Evolutionary conservation across 2,888 invertebrate genomes (phyloP).

Genomic region (Choristoneura rosaceana): DNA sequence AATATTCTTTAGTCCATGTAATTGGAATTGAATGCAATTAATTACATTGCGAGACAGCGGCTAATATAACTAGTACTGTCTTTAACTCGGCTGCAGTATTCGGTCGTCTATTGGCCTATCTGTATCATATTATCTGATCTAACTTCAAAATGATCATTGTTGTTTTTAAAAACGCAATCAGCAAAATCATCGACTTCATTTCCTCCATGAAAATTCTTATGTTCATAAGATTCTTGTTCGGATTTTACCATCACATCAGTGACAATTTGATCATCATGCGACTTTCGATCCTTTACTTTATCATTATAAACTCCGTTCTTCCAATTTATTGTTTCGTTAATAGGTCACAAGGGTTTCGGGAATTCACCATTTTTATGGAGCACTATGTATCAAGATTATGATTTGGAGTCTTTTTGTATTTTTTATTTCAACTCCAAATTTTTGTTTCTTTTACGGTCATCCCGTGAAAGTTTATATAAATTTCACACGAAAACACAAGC

Average conservation of each 20-base stretch:
- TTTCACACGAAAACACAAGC: too few species aligned
- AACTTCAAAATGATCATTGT: background rate
- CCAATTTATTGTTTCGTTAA: background rate
- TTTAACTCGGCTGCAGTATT: background rate
- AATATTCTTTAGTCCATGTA: too few species aligned
- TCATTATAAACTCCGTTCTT: background rate
- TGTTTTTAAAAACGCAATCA: background rate
- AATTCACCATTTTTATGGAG: background rate
- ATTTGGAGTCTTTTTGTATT: too few species aligned
- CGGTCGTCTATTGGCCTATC: background rate
- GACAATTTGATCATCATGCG: background rate
- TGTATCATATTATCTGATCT: background rate
- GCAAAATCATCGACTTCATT: background rate
- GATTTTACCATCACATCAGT: background rate
- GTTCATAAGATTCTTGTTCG: slow-evolving; percentile 3
- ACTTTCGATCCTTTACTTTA: background rate
- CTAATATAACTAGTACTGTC: background rate
- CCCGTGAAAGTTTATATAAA: too few species aligned
- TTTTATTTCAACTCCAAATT: too few species aligned
- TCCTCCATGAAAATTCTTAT: background rate
- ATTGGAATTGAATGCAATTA: background rate
- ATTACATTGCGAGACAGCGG: background rate
- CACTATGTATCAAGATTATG: too few species aligned
- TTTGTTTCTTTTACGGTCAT: too few species aligned
- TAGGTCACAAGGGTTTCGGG: fast-evolving